Evolutionary conservation across 1,140 invertebrate genomes (phyloP).

Genomic region (Pararge aegeria): DNA sequence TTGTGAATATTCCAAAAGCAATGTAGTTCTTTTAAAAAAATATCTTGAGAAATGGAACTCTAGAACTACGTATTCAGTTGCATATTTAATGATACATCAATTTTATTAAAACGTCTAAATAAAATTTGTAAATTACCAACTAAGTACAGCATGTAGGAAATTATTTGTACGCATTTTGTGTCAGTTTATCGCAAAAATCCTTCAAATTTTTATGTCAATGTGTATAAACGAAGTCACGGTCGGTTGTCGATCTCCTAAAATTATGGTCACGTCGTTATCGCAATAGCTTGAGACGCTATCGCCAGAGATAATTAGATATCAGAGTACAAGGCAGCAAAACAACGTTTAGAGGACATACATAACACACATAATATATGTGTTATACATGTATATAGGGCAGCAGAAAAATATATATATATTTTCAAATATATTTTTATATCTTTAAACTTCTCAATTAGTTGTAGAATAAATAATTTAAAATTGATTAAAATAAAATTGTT

Average conservation of each 20-base stretch:
- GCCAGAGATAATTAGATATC: slow-evolving; percentile 38
- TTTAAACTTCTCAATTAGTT: no score
- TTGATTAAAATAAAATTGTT: no score
- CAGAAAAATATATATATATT: no score
- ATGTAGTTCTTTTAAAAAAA: no score
- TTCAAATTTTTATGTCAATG: slow-evolving; percentile 65
- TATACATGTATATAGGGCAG: not conserved
- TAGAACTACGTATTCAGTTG: no score
- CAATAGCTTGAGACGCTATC: slow-evolving; percentile 38
- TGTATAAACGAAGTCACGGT: slow-evolving; percentile 70
- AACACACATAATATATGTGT: not conserved
- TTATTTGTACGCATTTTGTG: slow-evolving; percentile 55
- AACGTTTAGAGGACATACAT: slow-evolving; percentile 31
- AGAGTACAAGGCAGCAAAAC: slow-evolving; percentile 41
- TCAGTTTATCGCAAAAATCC: slow-evolving; percentile 70
- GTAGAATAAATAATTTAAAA: no score
- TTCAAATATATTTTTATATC: no score
- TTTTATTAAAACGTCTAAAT: no score
- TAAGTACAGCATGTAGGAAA: slow-evolving; percentile 30
- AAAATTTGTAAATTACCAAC: not conserved
- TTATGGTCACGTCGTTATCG: slow-evolving; percentile 64
- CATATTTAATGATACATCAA: no score
- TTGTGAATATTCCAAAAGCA: no score
- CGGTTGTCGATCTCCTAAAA: slow-evolving; percentile 76
- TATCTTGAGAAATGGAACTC: no score